Percentiles rank a stretch among this genome's conserved stretches.
Conservation (phyloP, 2,888 invertebrate species). For the Choreutis nemorana region DNA sequence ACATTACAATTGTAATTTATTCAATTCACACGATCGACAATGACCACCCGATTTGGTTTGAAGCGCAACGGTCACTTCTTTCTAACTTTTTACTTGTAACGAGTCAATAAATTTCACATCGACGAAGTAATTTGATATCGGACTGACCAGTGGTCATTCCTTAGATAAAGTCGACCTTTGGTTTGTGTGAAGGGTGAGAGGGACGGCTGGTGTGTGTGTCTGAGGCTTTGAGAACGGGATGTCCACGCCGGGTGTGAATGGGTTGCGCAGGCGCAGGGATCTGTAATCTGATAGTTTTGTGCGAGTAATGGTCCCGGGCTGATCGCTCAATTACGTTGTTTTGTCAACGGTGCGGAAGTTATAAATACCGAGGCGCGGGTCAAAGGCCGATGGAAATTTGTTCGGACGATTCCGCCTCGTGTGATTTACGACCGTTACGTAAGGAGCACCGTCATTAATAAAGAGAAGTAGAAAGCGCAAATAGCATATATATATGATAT, state of each 20-base stretch:
- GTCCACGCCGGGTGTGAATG: slow-evolving; percentile 21
- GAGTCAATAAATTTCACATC: slow-evolving; percentile 51
- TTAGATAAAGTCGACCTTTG: no score
- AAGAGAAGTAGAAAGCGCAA: no score
- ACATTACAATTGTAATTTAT: slow-evolving; percentile 49
- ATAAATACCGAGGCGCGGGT: slow-evolving; percentile 33
- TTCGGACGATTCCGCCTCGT: neutral
- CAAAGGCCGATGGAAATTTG: slow-evolving; percentile 7
- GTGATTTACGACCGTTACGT: slow-evolving; percentile 7
- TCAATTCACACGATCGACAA: slow-evolving; percentile 46
- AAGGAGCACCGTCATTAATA: no score
- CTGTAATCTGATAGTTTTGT: slow-evolving; percentile 49
- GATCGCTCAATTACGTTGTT: slow-evolving; percentile 59
- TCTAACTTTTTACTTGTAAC: slow-evolving; percentile 42
- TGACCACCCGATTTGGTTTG: slow-evolving; percentile 28
- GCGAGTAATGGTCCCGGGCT: slow-evolving; percentile 40
- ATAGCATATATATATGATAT: no score
- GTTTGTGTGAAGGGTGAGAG: no score
- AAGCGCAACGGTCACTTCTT: slow-evolving; percentile 28
- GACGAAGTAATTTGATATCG: slow-evolving; percentile 42
- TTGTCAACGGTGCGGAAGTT: slow-evolving; percentile 45
- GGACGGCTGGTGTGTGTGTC: no score
- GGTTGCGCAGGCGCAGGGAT: slow-evolving; percentile 32
- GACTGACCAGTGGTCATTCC: slow-evolving; percentile 51
- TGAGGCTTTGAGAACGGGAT: slow-evolving; percentile 23